Percentiles rank a stretch among this genome's conserved stretches.
These are phyloP conservation scores for Hirtodrosophila trivittata DNA, from an alignment of 2,888 invertebrate species.

Conservation along the genomic window DNA sequence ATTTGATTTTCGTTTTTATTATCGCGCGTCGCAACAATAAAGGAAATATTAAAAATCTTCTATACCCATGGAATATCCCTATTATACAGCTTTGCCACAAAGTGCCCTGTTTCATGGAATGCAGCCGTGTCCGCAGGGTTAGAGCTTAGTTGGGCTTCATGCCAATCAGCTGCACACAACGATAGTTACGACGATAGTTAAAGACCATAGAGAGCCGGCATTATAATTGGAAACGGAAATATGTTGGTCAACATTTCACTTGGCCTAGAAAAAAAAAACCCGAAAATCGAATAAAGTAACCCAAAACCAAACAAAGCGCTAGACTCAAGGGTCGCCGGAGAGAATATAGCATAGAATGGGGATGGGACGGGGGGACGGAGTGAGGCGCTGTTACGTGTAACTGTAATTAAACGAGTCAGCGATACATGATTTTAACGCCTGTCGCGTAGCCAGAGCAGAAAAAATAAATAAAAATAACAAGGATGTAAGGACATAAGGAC, in stretches of 20 bases:
- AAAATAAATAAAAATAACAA: constrained; percentile 1
- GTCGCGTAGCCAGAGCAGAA: constrained; percentile 58
- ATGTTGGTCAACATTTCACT: constrained; percentile 57
- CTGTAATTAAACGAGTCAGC: constrained; percentile 79
- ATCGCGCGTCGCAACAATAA: constrained; percentile 19
- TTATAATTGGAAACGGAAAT: constrained; percentile 61
- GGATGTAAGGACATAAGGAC: constrained; percentile 13
- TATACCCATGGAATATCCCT: no score
- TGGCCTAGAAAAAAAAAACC: constrained; percentile 25
- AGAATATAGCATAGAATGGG: neutral
- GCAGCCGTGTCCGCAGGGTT: neutral
- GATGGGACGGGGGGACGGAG: neutral
- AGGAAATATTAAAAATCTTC: neutral
- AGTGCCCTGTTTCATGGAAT: neutral
- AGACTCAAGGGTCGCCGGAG: constrained; percentile 12
- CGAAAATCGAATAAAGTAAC: constrained; percentile 12
- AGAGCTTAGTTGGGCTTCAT: constrained; percentile 17
- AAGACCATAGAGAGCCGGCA: constrained; percentile 20
- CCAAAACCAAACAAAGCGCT: constrained; percentile 18
- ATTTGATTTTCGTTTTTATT: constrained; percentile 57
- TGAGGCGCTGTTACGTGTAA: constrained; percentile 68
- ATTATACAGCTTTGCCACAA: neutral
- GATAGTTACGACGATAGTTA: constrained; percentile 17
- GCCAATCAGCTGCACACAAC: constrained; percentile 29
- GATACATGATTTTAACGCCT: constrained; percentile 78